A percentile compares a stretch with the other conserved stretches of the same genome.
phyloP scores from a whole-genome alignment of 1,140 invertebrate species.

The Neuroterus valhalla region DNA sequence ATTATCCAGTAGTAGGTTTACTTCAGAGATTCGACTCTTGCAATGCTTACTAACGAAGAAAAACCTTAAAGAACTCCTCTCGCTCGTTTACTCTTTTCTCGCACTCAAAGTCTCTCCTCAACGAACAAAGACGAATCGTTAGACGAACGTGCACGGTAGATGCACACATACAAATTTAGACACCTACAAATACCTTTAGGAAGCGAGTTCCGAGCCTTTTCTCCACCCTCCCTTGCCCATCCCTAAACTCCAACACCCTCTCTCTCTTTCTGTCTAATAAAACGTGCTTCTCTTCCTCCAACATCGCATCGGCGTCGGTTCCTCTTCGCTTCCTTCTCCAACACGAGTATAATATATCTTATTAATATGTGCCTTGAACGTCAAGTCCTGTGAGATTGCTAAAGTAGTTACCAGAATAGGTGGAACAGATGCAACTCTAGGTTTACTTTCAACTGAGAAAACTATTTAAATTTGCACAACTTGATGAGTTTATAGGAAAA shows the following conservation, averaged over 20 bases:
- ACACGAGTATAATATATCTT: constrained; percentile 15
- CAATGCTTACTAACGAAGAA: constrained; percentile 32
- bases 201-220: background rate
- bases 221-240: background rate
- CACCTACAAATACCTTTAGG: background rate
- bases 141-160: constrained; percentile 32
- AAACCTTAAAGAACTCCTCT: constrained; percentile 33
- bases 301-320: background rate
- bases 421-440: constrained; percentile 23
- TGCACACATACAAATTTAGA: background rate
- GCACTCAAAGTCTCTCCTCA: constrained; percentile 20
- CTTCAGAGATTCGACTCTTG: too few relatives aligned
- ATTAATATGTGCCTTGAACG: constrained; percentile 29
- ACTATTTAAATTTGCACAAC: constrained; percentile 26
- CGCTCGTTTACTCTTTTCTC: constrained; percentile 26
- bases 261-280: constrained; percentile 14
- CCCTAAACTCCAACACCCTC: background rate
- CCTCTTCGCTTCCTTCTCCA: constrained; percentile 8
- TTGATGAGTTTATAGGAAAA: background rate
- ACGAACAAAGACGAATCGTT: constrained; percentile 43
- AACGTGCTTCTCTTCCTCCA: constrained; percentile 14
- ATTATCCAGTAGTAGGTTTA: too few relatives aligned
- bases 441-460: background rate
- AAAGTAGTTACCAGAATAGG: constrained; percentile 21
- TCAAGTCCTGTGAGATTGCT: constrained; percentile 22